Percentiles rank a stretch among this genome's conserved stretches.
These are phyloP conservation scores for Platyrinchus mystaceus DNA, from an alignment of 2,797 vertebrate genomes.

Conservation along the genomic window DNA sequence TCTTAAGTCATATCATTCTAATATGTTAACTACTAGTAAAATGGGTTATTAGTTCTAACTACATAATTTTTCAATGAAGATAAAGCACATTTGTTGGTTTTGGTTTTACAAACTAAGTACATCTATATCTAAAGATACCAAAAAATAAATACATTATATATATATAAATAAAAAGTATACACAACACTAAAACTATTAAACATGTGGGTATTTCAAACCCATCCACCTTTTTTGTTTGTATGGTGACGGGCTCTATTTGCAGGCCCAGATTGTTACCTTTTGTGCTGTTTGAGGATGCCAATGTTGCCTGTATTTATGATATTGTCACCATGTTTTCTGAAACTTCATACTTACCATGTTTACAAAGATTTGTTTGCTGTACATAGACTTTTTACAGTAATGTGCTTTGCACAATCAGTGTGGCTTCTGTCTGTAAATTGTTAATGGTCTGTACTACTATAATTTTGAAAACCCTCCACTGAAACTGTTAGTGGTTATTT, in stretches of 20 bases:
- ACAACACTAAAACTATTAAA: slow-evolving; percentile 87
- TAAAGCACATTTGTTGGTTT: slow-evolving; percentile 87
- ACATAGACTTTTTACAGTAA: slow-evolving; percentile 96
- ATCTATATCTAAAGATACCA: slow-evolving; percentile 94
- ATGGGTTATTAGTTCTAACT: slow-evolving; percentile 86
- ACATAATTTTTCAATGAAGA: slow-evolving; percentile 82
- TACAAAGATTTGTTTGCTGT: slow-evolving; percentile 98
- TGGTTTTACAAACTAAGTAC: slow-evolving; percentile 87
- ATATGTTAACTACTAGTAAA: slow-evolving; percentile 91
- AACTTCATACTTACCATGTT: slow-evolving; percentile 97
- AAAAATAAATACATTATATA: slow-evolving; percentile 82
- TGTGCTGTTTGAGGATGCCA: slow-evolving; percentile 92
- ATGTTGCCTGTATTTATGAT: slow-evolving; percentile 96
- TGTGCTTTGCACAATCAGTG: slow-evolving; percentile 91
- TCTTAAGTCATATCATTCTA: slow-evolving; percentile 97
- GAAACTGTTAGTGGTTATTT: slow-evolving; percentile 87
- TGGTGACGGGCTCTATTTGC: slow-evolving; percentile 84
- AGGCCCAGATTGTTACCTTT: slow-evolving; percentile 87
- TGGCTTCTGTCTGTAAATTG: slow-evolving; percentile 86
- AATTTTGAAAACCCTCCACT: slow-evolving; percentile 87
- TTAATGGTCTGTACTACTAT: slow-evolving; percentile 86
- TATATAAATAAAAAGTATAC: slow-evolving; percentile 57
- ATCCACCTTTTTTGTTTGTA: slow-evolving; percentile 78
- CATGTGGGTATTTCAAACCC: slow-evolving; percentile 74
- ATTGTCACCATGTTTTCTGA: slow-evolving; percentile 88